Conservation (phyloP, 53 echinoderm and acorn worm genomes). For the Holothuria leucospilota region DNA sequence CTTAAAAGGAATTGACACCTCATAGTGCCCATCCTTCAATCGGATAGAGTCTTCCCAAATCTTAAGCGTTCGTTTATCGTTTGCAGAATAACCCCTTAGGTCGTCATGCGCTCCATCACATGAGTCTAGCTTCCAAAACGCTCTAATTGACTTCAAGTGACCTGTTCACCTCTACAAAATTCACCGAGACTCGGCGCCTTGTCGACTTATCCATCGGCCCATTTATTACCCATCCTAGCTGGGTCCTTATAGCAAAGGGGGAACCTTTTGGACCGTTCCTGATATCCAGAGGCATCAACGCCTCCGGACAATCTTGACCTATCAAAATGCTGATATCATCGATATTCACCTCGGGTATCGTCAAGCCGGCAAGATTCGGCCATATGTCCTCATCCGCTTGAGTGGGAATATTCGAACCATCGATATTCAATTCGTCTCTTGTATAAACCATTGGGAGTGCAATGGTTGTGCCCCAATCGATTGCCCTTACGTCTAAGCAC, state of each 20-base stretch:
- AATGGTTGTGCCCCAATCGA: not conserved
- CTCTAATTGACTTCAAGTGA: not conserved
- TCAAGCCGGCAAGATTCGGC: conserved; percentile 43
- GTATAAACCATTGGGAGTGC: conserved; percentile 35
- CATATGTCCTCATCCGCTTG: conserved; percentile 32
- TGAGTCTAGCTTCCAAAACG: conserved; percentile 14
- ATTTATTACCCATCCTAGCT: conserved; percentile 71
- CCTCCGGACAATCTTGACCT: conserved; percentile 71
- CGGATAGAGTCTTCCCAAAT: conserved; percentile 1
- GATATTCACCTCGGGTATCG: conserved; percentile 34
- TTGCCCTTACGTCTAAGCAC: conserved; percentile 19
- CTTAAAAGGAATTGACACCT: conserved; percentile 26
- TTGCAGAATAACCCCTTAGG: not conserved
- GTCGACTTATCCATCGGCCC: conserved; percentile 56
- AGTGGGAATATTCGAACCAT: not conserved
- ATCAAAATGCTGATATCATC: conserved; percentile 57
- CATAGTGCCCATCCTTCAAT: conserved; percentile 41
- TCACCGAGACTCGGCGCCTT: not conserved
- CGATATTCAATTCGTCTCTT: conserved; percentile 27
- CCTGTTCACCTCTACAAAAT: not conserved
- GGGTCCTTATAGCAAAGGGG: conserved; percentile 57
- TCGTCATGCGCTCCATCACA: not conserved
- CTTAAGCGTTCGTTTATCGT: conserved; percentile 5
- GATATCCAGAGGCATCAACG: conserved; percentile 65
- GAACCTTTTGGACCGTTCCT: conserved; percentile 53